A percentile compares a stretch with the other conserved stretches of the same genome.
These are phyloP conservation scores for Apis florea DNA, from an alignment of 1,140 invertebrate species.

Conservation along the genomic window DNA sequence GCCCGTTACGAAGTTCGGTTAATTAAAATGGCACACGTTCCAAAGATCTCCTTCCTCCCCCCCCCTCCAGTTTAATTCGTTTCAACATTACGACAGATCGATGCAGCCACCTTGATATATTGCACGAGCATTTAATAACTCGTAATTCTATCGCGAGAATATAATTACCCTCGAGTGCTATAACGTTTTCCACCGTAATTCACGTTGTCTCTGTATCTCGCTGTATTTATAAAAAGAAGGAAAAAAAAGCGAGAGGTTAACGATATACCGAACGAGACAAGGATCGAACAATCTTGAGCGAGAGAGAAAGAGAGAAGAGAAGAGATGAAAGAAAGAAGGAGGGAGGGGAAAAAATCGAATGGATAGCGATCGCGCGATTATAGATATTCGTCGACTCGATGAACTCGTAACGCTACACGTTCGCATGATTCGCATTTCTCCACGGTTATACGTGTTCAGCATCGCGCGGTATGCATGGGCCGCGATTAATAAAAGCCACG, in stretches of 20 bases:
- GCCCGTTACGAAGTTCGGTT: too few relatives aligned
- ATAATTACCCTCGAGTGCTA: neutral
- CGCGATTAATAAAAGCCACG: conserved; percentile 33
- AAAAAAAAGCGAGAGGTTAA: neutral
- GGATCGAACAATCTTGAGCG: neutral
- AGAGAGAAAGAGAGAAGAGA: neutral
- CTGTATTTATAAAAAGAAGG: neutral
- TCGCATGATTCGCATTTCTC: conserved; percentile 33
- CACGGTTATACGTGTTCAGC: conserved; percentile 23
- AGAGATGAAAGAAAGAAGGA: too few relatives aligned
- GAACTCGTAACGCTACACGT: conserved; percentile 15
- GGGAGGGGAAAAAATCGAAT: neutral
- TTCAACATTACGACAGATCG: neutral
- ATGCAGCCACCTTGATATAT: neutral
- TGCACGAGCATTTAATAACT: neutral
- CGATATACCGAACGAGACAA: neutral
- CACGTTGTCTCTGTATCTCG: neutral
- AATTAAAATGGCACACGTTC: too few relatives aligned
- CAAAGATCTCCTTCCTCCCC: too few relatives aligned
- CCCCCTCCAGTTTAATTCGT: neutral
- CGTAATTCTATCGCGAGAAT: neutral
- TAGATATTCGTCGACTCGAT: conserved; percentile 28
- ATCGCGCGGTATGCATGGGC: conserved; percentile 16
- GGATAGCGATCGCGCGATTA: neutral
- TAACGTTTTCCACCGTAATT: neutral